phyloP scores from a whole-genome alignment of 2,797 vertebrate species.

The Hybognathus amarus region DNA sequence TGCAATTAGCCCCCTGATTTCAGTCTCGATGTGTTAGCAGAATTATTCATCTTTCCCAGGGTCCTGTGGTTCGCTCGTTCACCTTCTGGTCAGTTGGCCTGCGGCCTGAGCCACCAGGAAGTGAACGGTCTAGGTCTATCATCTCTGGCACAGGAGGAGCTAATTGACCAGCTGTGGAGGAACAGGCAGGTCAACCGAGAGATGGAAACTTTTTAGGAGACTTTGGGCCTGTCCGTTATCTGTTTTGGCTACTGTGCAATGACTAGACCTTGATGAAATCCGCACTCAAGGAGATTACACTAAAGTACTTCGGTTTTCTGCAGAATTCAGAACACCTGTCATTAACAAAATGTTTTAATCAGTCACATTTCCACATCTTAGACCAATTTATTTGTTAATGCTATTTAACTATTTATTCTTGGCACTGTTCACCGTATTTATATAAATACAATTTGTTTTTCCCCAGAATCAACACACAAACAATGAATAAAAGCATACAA shows the following conservation, averaged over 20 bases:
- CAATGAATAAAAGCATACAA: no score
- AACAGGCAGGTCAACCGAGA: slow-evolving; percentile 70
- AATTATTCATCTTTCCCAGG: slow-evolving; percentile 71
- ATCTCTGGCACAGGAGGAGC: slow-evolving; percentile 69
- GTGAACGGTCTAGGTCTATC: slow-evolving; percentile 61
- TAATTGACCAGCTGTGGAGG: slow-evolving; percentile 79
- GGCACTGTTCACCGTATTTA: not conserved
- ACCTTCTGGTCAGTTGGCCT: slow-evolving; percentile 73
- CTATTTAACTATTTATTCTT: not conserved
- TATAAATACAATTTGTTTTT: not conserved
- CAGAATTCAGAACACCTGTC: not conserved
- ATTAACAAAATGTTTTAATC: not conserved
- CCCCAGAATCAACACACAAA: not conserved
- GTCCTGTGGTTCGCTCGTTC: slow-evolving; percentile 68
- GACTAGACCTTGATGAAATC: not conserved
- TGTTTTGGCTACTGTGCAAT: not conserved
- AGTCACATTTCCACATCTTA: not conserved
- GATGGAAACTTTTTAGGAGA: slow-evolving; percentile 55
- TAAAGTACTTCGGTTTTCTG: not conserved
- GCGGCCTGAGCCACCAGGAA: slow-evolving; percentile 59
- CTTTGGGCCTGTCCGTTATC: slow-evolving; percentile 11
- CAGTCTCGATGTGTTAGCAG: slow-evolving; percentile 68
- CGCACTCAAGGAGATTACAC: not conserved
- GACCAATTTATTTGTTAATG: not conserved
- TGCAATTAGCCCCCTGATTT: slow-evolving; percentile 67